These are phyloP conservation scores for Cherax quadricarinatus DNA, from an alignment of 1,140 invertebrate genomes.

Conservation along the genomic window DNA sequence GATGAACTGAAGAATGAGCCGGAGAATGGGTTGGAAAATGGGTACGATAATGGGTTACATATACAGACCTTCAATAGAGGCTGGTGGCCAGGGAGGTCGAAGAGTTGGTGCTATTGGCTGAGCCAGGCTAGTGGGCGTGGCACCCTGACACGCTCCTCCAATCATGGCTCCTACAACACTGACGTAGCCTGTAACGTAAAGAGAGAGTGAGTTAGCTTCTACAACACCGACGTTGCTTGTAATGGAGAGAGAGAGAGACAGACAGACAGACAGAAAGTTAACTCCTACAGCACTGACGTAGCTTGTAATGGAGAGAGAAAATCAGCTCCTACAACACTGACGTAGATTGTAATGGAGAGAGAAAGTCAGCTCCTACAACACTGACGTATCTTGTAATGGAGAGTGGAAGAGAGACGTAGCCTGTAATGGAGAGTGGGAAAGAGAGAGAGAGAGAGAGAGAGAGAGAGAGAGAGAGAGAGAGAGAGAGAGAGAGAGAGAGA, in stretches of 20 bases:
- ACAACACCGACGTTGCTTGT: no score
- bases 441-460: no score
- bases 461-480: no score
- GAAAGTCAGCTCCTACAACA: conserved; percentile 34
- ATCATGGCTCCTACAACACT: conserved; percentile 46
- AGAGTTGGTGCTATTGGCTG: conserved; percentile 46
- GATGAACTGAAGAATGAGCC: no score
- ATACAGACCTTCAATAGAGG: conserved; percentile 39
- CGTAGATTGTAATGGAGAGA: no score
- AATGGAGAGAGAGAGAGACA: no score
- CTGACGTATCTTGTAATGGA: no score
- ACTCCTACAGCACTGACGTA: conserved; percentile 44
- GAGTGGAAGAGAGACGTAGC: no score
- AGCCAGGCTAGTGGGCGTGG: conserved; percentile 44
- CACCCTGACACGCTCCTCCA: conserved; percentile 53
- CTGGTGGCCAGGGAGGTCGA: conserved; percentile 39
- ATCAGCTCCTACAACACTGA: not conserved
- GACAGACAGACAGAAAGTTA: not conserved
- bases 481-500: no score
- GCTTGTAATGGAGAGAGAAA: conserved; percentile 6
- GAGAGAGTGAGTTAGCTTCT: not conserved
- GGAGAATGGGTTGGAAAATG: no score
- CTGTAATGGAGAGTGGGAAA: no score
- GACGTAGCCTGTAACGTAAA: conserved; percentile 42
- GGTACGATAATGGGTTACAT: no score